Evolutionary conservation across 2,113 vertebrate genomes (phyloP), one percentile per base, ranked within the genome.

Genomic region (Eubucco bourcierii): DNA sequence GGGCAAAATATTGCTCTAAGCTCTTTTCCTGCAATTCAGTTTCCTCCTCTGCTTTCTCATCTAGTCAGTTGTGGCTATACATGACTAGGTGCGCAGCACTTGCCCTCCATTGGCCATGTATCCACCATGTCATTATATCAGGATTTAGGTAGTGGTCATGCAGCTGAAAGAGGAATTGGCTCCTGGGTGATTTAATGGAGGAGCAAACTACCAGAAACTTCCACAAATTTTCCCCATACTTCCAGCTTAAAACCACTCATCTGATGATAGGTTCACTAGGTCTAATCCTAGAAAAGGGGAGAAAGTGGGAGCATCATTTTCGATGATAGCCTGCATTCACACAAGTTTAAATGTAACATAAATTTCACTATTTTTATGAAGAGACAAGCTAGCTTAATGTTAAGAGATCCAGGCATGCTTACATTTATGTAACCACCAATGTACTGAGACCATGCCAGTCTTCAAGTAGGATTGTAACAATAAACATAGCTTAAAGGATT

Each of bases 401-500:
- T 65, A 46, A 46, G 55, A 27, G 66, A 39, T 72, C 34, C 28
- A 24, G 12, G 24, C 2, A 2, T 80, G 71, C 84, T 93, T 91
- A 61, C 29, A 2, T 92, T 93, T 90, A 66, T 63, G 64, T 92
- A 85, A 93, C 60, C 46, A 44, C 33, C 79, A 27, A 10, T 17
- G 67, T 65, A 39, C 71, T 59, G 75, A 90, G 67, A 82, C 71
- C 82, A 76, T 84, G 29, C 72, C 64, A 56, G 2, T 86, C 53
- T 86, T 58, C 61, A 75, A 25, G 75, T 18, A 67, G 64, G 84
- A 73, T 79, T 12, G 7, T 73, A 82, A 80, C 84, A 70, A 6
- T 52, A 70, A 78, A 60, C 39, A 28, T 56, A 77, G 50, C 66
- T 91, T 91, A 93, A 86, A 76, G 85, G 80, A 91, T 95, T 93